Evolutionary conservation across 2,797 vertebrate species (phyloP).

Genomic region (Betta splendens): DNA sequence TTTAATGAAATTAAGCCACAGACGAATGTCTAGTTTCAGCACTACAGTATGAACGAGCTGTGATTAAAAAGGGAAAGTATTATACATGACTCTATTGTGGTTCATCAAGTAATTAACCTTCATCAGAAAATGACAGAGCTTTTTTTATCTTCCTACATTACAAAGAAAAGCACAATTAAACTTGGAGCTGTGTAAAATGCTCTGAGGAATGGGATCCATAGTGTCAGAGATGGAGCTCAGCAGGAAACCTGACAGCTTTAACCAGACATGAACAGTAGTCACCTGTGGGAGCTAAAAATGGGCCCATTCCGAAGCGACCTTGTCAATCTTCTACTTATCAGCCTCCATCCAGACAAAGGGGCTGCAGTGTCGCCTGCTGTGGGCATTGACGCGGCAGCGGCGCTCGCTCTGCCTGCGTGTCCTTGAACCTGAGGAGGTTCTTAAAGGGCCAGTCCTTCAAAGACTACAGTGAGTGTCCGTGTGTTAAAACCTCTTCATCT

Average conservation of each 20-base stretch:
- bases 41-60: too few species aligned
- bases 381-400: slow-evolving; percentile 39
- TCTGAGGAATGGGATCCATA: not conserved
- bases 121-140: not conserved
- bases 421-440: slow-evolving; percentile 40
- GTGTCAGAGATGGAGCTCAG: slow-evolving; percentile 13
- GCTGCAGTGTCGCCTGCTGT: slow-evolving; percentile 58
- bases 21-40: too few species aligned
- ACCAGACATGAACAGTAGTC: slow-evolving; percentile 43
- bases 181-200: too few species aligned
- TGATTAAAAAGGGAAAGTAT: too few species aligned
- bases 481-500: not conserved
- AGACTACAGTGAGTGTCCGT: not conserved
- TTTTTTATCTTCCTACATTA: not conserved
- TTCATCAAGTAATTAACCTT: not conserved
- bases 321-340: slow-evolving; percentile 62
- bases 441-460: slow-evolving; percentile 32
- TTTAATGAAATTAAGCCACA: too few species aligned
- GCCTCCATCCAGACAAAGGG: slow-evolving; percentile 63
- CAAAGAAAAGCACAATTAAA: too few species aligned
- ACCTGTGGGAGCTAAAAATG: slow-evolving; percentile 46
- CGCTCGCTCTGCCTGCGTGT: slow-evolving; percentile 24
- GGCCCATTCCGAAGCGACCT: slow-evolving; percentile 50
- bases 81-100: too few species aligned
- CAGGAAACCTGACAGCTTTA: slow-evolving; percentile 30